These are phyloP conservation scores for Stictonetta naevosa DNA, from an alignment of 2,113 vertebrate genomes.

Conservation along the genomic window DNA sequence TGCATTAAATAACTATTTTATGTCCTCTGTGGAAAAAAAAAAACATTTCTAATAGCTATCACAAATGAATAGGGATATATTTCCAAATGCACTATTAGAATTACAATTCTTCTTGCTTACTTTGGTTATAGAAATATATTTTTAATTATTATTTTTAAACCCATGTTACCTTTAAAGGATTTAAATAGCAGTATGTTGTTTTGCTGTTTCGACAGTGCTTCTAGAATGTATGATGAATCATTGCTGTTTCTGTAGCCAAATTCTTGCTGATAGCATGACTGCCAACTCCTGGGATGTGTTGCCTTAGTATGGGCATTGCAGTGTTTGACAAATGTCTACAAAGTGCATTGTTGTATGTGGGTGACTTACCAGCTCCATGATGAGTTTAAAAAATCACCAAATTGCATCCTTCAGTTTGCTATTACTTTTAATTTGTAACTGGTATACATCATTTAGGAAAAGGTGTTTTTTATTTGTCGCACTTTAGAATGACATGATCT, in stretches of 20 bases:
- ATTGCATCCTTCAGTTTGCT: background rate
- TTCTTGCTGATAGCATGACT: slow-evolving; percentile 75
- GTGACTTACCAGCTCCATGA: slow-evolving; percentile 13
- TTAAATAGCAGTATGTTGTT: slow-evolving; percentile 71
- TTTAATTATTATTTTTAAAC: background rate
- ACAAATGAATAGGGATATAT: background rate
- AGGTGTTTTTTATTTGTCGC: background rate
- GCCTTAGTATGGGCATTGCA: slow-evolving; percentile 78
- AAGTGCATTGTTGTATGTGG: background rate
- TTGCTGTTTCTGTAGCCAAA: slow-evolving; percentile 72
- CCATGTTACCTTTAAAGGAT: slow-evolving; percentile 52
- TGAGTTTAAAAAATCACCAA: background rate
- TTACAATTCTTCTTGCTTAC: background rate
- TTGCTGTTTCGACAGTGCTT: slow-evolving; percentile 65
- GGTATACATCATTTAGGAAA: background rate
- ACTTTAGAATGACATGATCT: background rate
- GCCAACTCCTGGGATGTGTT: slow-evolving; percentile 71
- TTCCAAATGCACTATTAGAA: background rate
- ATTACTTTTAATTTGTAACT: background rate
- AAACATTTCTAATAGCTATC: background rate
- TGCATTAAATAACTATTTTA: background rate
- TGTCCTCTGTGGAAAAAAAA: background rate
- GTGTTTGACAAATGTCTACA: slow-evolving; percentile 48
- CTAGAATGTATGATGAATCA: slow-evolving; percentile 79
- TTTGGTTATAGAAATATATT: slow-evolving; percentile 15